A percentile compares a stretch with the other conserved stretches of the same genome.
These are phyloP conservation scores for Leptura quadrifasciata DNA, from an alignment of 2,888 invertebrate species.

Conservation along the genomic window DNA sequence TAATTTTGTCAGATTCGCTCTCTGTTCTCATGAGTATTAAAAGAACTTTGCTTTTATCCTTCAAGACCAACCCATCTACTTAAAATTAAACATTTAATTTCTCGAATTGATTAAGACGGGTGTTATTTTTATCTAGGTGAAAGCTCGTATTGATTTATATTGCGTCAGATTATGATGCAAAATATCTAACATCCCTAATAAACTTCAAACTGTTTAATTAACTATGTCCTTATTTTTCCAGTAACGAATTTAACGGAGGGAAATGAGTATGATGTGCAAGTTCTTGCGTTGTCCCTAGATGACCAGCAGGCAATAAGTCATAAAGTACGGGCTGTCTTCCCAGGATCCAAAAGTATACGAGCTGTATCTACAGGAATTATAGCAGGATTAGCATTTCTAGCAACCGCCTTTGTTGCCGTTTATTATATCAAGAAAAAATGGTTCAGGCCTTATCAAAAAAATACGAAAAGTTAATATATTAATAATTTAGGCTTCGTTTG, in stretches of 20 bases:
- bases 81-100: no score
- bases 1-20: no score
- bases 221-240: slow-evolving; percentile 65
- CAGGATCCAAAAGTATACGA: slow-evolving; percentile 82
- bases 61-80: no score
- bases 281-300: slow-evolving; percentile 79
- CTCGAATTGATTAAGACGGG: no score
- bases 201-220: no score
- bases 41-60: no score
- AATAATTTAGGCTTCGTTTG: not conserved
- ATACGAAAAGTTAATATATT: slow-evolving; percentile 42
- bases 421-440: slow-evolving; percentile 74
- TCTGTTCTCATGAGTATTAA: no score
- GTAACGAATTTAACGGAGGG: slow-evolving; percentile 85
- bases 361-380: slow-evolving; percentile 84
- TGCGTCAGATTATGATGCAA: no score
- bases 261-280: slow-evolving; percentile 83
- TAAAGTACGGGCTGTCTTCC: slow-evolving; percentile 80
- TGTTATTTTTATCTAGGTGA: no score
- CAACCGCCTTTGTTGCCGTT: slow-evolving; percentile 79
- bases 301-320: slow-evolving; percentile 80
- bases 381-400: slow-evolving; percentile 81
- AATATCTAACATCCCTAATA: no score
- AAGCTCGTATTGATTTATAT: no score
- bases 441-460: slow-evolving; percentile 51